These are phyloP conservation scores for Polymixis flavicincta DNA, from an alignment of 2,888 invertebrate genomes.

Conservation along the genomic window DNA sequence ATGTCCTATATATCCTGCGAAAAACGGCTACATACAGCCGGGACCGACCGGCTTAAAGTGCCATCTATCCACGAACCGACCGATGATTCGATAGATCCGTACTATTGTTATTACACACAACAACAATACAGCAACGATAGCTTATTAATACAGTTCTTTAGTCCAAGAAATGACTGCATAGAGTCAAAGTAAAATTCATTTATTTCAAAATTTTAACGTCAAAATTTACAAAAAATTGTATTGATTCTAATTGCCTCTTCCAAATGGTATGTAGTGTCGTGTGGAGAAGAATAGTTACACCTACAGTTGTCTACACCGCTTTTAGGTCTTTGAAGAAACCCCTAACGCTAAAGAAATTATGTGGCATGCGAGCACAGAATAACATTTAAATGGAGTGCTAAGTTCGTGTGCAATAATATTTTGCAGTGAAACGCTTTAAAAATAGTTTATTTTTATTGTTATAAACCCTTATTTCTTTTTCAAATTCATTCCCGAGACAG, in stretches of 20 bases:
- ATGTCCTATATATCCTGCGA: no score
- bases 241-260: no score
- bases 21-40: no score
- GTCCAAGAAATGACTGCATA: background rate
- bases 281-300: no score
- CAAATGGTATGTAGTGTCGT: no score
- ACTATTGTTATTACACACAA: no score
- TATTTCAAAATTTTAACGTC: no score
- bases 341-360: background rate
- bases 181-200: background rate
- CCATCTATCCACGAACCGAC: background rate
- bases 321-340: background rate
- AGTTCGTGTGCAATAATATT: background rate
- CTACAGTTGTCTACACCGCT: background rate
- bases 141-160: background rate
- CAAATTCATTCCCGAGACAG: background rate
- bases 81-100: no score
- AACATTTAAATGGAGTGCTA: background rate
- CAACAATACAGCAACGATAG: background rate
- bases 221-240: no score
- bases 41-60: background rate
- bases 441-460: background rate
- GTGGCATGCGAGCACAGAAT: background rate
- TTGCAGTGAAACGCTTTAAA: background rate
- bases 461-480: background rate